A percentile compares a stretch with the other conserved stretches of the same genome.
phyloP scores from a whole-genome alignment of 1,140 invertebrate genomes.

The Platorchestia sp. region DNA sequence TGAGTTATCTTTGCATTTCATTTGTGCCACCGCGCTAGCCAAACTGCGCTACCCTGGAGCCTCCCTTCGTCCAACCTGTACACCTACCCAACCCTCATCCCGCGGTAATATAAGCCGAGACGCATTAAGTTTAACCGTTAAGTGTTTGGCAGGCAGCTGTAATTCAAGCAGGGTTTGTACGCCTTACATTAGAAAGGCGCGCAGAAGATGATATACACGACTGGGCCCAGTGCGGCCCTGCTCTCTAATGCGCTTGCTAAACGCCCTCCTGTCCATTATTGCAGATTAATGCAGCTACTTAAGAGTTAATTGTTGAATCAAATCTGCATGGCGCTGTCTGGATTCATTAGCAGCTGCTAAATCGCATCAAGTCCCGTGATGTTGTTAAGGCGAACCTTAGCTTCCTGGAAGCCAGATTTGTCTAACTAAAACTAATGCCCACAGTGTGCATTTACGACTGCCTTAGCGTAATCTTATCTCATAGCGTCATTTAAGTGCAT shows the following conservation, averaged over 20 bases:
- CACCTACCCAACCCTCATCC: not conserved
- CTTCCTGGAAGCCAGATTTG: not conserved
- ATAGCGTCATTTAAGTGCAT: not conserved
- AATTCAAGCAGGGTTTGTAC: not conserved
- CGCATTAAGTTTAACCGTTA: not conserved
- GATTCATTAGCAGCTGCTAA: not conserved
- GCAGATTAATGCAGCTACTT: not conserved
- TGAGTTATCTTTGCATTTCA: too few species aligned
- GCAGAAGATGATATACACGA: not conserved
- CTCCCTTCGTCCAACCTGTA: not conserved
- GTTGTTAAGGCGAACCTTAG: not conserved
- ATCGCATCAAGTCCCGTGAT: not conserved
- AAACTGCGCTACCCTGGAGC: too few species aligned
- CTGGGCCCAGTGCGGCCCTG: not conserved
- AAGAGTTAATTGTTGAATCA: not conserved
- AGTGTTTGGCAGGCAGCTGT: not conserved
- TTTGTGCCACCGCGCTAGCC: too few species aligned
- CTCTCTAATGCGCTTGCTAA: not conserved
- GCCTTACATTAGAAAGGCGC: not conserved
- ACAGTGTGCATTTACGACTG: not conserved
- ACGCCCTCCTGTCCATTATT: constrained; percentile 6
- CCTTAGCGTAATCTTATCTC: not conserved
- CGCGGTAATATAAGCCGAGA: not conserved
- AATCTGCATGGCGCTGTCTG: not conserved
- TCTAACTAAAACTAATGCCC: not conserved